Base-by-base conservation (phyloP, 2,113 vertebrate genomes). In the Mesocricetus auratus region DNA sequence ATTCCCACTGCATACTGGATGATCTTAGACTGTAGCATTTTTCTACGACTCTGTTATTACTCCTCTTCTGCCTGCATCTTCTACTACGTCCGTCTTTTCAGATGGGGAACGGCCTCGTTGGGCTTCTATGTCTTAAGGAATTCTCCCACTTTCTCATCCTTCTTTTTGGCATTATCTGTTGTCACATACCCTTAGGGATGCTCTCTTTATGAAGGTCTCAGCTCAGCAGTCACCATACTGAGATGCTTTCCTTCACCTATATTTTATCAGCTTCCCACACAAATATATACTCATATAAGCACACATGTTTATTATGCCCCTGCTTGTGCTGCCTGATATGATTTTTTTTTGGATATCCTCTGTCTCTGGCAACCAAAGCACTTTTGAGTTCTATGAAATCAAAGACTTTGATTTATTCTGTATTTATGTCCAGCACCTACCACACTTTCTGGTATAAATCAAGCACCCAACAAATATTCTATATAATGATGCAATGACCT, bases 401-500 rank as follows among this genome's bases (percentile, higher is more conserved):
- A 89, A 22, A 31, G 17, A 45, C 60, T 97, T 77, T 73, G 39
- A 33, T 79, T 78, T 88, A 22, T 81, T 88, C 16, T 29, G 17
- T 96, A 12, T 77, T 8, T 71, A 62, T 88, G 7, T 4, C 47
- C n/a, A 93, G 39, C 45, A 86, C 17, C 36, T 74, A 64, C 15
- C 22, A 36, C 22, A 36, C 19, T 81, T 94, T 93, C 45, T 36
- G 77, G 33, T 71, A 75, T 8, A 77, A 91, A 93, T 74, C 45
- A 82, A 86, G 36, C n/a, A 89, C 42, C 10, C n/a, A 78, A 66
- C 16, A 75, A 1, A n/a, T 75, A 9, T 66, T 64, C 45, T 86
- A 62, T 89, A 89, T 56, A 94, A 68, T 39, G 10, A 82, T 73
- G 31, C 77, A 89, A 92, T n/a, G 97, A 93, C 62, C 31, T 36